These are phyloP conservation scores for Acleris emargana DNA, from an alignment of 2,888 invertebrate species.

Conservation along the genomic window DNA sequence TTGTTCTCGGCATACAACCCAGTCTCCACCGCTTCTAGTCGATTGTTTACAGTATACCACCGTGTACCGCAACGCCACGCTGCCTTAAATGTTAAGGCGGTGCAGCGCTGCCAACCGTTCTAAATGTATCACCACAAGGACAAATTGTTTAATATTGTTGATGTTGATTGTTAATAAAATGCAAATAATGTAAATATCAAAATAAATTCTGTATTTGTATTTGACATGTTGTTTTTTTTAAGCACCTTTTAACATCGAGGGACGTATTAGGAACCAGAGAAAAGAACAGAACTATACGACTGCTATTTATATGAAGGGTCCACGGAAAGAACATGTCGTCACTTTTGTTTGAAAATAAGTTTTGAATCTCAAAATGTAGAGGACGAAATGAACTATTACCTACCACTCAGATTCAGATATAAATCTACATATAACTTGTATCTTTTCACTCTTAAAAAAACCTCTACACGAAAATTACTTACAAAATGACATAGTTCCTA, in stretches of 20 bases:
- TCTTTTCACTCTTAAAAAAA: too few relatives aligned
- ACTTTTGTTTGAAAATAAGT: too few relatives aligned
- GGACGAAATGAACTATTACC: too few relatives aligned
- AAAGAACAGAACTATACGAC: too few relatives aligned
- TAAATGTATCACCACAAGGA: slow-evolving; percentile 79
- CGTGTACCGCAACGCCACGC: slow-evolving; percentile 41
- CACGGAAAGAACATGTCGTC: too few relatives aligned
- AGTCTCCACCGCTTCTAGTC: slow-evolving; percentile 73
- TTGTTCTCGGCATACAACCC: slow-evolving; percentile 57
- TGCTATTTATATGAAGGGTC: too few relatives aligned
- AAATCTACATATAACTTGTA: too few relatives aligned
- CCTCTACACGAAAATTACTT: too few relatives aligned
- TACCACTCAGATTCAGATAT: too few relatives aligned
- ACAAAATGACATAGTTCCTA: too few relatives aligned
- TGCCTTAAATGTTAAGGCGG: slow-evolving; percentile 44
- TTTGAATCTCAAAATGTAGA: too few relatives aligned
- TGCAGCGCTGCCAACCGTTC: slow-evolving; percentile 76
- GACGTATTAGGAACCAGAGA: too few relatives aligned
- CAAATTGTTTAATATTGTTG: slow-evolving; percentile 88
- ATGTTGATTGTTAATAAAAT: slow-evolving; percentile 91
- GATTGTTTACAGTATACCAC: slow-evolving; percentile 65
- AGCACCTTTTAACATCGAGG: neutral
- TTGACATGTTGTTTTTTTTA: slow-evolving; percentile 78
- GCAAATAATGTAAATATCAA: slow-evolving; percentile 90
- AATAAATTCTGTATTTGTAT: slow-evolving; percentile 89